phyloP scores from a whole-genome alignment of 2,113 vertebrate species.

The Rhinopomastus cyanomelas region DNA sequence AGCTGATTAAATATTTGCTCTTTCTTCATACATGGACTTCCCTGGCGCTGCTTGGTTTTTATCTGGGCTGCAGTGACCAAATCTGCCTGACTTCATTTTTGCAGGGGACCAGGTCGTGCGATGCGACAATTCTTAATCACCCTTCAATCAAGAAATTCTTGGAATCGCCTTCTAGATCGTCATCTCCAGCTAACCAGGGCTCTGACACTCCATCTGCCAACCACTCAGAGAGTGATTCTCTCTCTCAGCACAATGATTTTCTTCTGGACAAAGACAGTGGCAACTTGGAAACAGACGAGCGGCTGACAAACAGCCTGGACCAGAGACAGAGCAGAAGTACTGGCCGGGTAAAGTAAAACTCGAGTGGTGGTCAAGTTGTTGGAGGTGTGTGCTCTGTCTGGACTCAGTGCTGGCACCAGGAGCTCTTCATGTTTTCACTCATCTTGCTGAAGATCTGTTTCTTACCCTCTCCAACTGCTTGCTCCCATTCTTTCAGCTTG shows the following conservation, averaged over 20 bases:
- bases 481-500: constrained; percentile 25
- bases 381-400: constrained; percentile 35
- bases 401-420: neutral
- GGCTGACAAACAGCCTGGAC: constrained; percentile 72
- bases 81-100: neutral
- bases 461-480: neutral
- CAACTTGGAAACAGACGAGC: constrained; percentile 79
- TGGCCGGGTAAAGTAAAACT: constrained; percentile 78
- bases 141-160: constrained; percentile 94
- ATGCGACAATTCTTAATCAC: constrained; percentile 90
- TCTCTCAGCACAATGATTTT: constrained; percentile 90
- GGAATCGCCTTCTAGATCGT: constrained; percentile 93
- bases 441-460: constrained; percentile 48
- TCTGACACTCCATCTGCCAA: constrained; percentile 90
- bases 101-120: constrained; percentile 82
- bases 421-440: constrained; percentile 20
- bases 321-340: constrained; percentile 82
- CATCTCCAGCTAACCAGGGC: constrained; percentile 93
- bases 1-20: constrained; percentile 30
- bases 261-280: constrained; percentile 80
- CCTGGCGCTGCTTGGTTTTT: neutral
- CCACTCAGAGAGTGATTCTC: constrained; percentile 91
- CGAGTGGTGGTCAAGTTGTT: constrained; percentile 2
- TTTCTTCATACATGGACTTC: neutral
- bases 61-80: neutral